Conservation (phyloP, 2,113 vertebrate genomes). For the Caloenas nicobarica region DNA sequence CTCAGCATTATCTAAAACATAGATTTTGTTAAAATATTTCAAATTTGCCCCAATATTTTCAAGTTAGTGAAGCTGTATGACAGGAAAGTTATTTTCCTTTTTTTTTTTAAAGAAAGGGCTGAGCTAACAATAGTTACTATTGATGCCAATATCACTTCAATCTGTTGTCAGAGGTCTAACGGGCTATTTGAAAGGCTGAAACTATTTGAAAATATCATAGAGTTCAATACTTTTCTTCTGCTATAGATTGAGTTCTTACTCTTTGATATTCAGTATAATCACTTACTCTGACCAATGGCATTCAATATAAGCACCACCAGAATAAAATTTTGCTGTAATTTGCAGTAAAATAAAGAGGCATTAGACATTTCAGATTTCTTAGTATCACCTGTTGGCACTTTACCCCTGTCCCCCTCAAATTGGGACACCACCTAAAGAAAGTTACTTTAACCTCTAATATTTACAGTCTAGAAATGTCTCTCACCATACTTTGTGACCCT, state of each 20-base stretch:
- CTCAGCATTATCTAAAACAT: background rate
- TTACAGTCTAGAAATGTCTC: background rate
- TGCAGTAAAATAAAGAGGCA: background rate
- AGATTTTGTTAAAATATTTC: background rate
- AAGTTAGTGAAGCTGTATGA: background rate
- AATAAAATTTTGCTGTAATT: background rate
- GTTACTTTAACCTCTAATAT: background rate
- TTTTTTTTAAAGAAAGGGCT: background rate
- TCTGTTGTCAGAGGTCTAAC: background rate
- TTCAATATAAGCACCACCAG: background rate
- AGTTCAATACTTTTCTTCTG: background rate
- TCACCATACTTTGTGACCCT: background rate
- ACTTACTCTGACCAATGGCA: background rate
- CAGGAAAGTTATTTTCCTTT: background rate
- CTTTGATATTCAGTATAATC: background rate
- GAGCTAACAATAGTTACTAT: background rate
- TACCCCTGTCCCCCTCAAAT: accelerated
- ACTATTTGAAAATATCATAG: background rate
- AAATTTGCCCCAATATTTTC: background rate
- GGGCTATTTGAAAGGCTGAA: background rate
- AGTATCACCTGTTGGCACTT: background rate
- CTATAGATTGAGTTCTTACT: background rate
- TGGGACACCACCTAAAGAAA: background rate
- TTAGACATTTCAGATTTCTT: background rate
- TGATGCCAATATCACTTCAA: background rate